Percentiles rank a stretch among this genome's conserved stretches.
Conservation (phyloP, 2,888 invertebrate genomes). For the Thymelicus acteon region DNA sequence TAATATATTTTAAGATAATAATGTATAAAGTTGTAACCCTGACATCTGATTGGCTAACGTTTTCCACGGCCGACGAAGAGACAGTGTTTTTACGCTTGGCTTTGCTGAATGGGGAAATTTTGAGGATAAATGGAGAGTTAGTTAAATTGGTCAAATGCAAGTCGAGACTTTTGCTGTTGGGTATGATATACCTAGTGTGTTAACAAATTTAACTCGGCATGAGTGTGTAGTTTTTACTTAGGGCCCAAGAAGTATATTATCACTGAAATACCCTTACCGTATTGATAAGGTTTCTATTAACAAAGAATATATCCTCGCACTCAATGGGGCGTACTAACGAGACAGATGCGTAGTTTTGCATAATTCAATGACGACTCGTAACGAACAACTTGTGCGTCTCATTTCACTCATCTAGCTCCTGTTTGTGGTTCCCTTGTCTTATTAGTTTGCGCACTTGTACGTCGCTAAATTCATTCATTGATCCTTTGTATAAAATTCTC, state of each 20-base stretch:
- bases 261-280: neutral
- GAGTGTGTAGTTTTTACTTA: conserved; percentile 13
- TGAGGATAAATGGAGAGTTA: conserved; percentile 14
- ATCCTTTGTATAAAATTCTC: neutral
- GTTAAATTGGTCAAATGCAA: conserved; percentile 35
- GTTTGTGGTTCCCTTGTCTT: conserved; percentile 4
- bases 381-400: conserved; percentile 4
- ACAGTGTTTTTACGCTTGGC: conserved; percentile 32
- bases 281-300: neutral
- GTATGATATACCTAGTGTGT: conserved; percentile 23
- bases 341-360: neutral
- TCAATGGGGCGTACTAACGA: conserved; percentile 1
- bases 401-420: neutral
- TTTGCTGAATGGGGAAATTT: conserved; percentile 32
- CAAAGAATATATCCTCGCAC: neutral
- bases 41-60: conserved; percentile 35
- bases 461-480: conserved; percentile 4
- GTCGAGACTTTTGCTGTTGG: conserved; percentile 36
- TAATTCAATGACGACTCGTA: conserved; percentile 1
- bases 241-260: conserved; percentile 4
- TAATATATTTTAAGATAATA: conserved; percentile 20
- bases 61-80: conserved; percentile 35
- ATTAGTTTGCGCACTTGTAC: conserved; percentile 4
- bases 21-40: conserved; percentile 36
- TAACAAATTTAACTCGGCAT: conserved; percentile 33